Evolutionary conservation across 2,113 vertebrate species (phyloP), one percentile per base, ranked within the genome.

Genomic region (Aythya baeri): DNA sequence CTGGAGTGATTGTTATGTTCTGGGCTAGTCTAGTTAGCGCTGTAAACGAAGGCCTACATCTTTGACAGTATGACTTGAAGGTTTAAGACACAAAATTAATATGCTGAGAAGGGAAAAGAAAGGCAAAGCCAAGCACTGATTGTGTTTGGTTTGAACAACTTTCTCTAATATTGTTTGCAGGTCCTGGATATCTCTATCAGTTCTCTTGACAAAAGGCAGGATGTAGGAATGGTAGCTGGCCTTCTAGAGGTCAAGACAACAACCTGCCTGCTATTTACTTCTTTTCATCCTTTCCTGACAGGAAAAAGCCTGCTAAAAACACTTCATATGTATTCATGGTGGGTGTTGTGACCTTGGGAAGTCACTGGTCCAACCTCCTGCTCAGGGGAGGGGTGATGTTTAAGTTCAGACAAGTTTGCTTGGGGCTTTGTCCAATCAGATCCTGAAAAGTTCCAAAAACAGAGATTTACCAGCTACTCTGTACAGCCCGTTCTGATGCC

Each of bases 201-300:
- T 68, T 95, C 61, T 63, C 61, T 86, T 95, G 88, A 96, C 83
- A 93, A 93, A 94, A 72, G 73, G 29, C 95, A 96, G 96, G 95
- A 96, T 97, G 94, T 84, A 95, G 92, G 80, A 96, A 96, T 88
- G 87, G 91, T 86, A 91, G 79, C 72, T 93, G 91, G 87, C 91
- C 89, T 95, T 91, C 72, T 80, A 93, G 91, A 93, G 93, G 91
- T 95, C 94, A 94, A 95, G 94, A 95, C 95, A 96, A 96, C 82
- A 91, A 86, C 83, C 36, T 91, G 93, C 59, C 81, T 84, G 27
- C 85, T 96, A 88, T 95, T 94, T 91, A 73, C 93, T 80, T 44
- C 58, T 89, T 74, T 66, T 91, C 93, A 74, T 91, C 89, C 85
- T 86, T 93, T 88, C 95, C 91, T 91, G 87, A 89, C 91, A 86